Percentiles rank a stretch among this genome's conserved stretches.
Conservation (phyloP, 1,140 invertebrate species). For the Eupeodes corollae region DNA sequence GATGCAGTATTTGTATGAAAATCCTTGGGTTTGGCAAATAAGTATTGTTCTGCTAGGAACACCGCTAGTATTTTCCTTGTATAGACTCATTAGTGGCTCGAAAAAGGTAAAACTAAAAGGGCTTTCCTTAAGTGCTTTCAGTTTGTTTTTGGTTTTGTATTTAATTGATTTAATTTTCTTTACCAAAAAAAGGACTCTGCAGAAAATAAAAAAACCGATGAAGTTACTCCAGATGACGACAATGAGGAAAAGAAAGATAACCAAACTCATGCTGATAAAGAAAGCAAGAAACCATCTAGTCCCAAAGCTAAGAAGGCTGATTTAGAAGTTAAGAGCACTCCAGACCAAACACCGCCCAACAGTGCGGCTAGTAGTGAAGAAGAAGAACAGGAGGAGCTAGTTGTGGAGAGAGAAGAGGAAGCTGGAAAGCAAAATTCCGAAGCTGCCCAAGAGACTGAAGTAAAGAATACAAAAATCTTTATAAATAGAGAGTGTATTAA, state of each 20-base stretch:
- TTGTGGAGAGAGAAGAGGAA: background rate
- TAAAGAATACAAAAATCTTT: background rate
- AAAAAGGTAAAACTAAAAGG: conserved; percentile 40
- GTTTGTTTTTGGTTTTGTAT: conserved; percentile 1
- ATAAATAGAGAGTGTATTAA: background rate
- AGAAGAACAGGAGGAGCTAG: conserved; percentile 2
- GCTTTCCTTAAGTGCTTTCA: conserved; percentile 21
- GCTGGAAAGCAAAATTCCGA: background rate
- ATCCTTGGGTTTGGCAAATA: conserved; percentile 84
- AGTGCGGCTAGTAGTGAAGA: background rate
- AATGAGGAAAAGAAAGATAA: conserved; percentile 41
- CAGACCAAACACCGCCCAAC: background rate
- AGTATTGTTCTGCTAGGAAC: conserved; percentile 72
- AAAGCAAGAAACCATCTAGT: conserved; percentile 23
- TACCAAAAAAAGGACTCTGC: conserved; percentile 15
- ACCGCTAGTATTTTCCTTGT: conserved; percentile 63
- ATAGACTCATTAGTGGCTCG: conserved; percentile 67
- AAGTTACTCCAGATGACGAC: conserved; percentile 39
- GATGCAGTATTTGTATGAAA: conserved; percentile 69
- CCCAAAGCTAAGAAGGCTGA: conserved; percentile 14
- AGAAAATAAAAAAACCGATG: conserved; percentile 52
- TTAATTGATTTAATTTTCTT: background rate
- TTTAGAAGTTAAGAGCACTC: conserved; percentile 11
- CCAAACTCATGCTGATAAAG: conserved; percentile 26
- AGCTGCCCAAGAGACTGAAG: background rate